phyloP scores from a whole-genome alignment of 1,140 invertebrate genomes.

The Drosophila navojoa region DNA sequence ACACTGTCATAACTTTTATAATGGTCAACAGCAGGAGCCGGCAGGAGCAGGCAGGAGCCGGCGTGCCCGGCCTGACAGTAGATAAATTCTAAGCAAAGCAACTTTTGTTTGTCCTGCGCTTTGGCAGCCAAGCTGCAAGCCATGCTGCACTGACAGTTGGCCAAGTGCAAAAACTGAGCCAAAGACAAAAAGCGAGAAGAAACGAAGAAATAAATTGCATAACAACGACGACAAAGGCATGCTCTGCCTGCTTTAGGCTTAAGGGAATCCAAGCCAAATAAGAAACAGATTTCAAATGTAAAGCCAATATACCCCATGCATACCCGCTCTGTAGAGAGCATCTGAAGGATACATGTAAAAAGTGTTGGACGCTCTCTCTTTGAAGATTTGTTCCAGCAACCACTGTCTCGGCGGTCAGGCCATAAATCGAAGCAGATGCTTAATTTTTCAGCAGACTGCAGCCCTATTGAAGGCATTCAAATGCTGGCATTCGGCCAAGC shows the following conservation, averaged over 20 bases:
- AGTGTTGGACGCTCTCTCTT: constrained; percentile 18
- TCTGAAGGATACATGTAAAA: not conserved
- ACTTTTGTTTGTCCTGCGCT: constrained; percentile 57
- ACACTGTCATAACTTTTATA: constrained; percentile 82
- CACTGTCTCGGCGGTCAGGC: constrained; percentile 3
- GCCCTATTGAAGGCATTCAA: no score
- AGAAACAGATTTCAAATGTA: no score
- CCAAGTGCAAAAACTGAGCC: constrained; percentile 51
- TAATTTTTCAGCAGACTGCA: constrained; percentile 57
- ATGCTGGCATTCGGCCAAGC: constrained; percentile 24
- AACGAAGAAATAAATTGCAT: constrained; percentile 1
- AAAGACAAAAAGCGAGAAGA: constrained; percentile 18
- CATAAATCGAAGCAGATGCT: constrained; percentile 68
- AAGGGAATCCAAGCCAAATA: no score
- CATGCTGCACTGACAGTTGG: constrained; percentile 73
- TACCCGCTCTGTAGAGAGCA: not conserved
- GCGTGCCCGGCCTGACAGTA: constrained; percentile 57
- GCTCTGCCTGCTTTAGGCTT: not conserved
- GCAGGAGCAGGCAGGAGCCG: not conserved
- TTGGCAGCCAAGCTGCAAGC: constrained; percentile 40
- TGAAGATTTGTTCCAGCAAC: constrained; percentile 41
- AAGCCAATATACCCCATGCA: not conserved
- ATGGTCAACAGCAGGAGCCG: constrained; percentile 43
- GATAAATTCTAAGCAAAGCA: constrained; percentile 80
- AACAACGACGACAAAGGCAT: not conserved